These are phyloP conservation scores for Solenodon paradoxus DNA, from an alignment of 2,113 vertebrate species.

Conservation along the genomic window DNA sequence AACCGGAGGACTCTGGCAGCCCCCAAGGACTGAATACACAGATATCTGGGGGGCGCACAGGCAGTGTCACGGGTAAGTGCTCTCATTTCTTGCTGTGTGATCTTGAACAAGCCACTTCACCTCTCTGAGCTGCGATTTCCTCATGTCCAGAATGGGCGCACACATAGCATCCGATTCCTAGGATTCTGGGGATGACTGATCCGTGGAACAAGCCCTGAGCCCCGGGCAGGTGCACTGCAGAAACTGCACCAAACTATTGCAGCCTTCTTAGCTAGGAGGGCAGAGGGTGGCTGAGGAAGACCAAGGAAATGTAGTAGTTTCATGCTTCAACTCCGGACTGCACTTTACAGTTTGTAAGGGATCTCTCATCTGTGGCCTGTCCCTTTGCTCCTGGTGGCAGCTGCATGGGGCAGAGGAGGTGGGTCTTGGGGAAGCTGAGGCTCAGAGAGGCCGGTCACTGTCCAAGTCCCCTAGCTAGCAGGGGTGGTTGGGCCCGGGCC, in stretches of 20 bases:
- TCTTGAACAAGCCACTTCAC: not conserved
- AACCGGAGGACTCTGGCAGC: not conserved
- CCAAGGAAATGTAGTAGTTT: rapidly evolving
- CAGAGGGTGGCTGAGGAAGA: not conserved
- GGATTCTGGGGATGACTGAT: not conserved
- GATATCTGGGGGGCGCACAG: rapidly evolving
- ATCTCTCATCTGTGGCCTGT: rapidly evolving
- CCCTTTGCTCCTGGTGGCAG: not conserved
- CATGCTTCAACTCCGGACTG: rapidly evolving
- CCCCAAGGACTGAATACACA: not conserved
- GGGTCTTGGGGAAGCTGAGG: not conserved
- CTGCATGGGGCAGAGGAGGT: not conserved
- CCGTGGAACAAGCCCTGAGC: not conserved
- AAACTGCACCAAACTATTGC: too few relatives aligned
- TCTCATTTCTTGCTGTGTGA: not conserved
- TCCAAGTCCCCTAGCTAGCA: not conserved
- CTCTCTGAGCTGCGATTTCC: not conserved
- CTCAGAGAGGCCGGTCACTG: not conserved
- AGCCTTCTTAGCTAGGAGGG: not conserved
- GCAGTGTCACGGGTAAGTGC: not conserved
- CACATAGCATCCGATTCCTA: not conserved
- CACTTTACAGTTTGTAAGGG: not conserved
- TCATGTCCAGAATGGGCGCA: not conserved
- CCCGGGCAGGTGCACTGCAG: rapidly evolving
- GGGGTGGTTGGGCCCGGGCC: not conserved